Base-by-base conservation (phyloP, 2,113 vertebrate genomes). In the Jaculus jaculus region DNA sequence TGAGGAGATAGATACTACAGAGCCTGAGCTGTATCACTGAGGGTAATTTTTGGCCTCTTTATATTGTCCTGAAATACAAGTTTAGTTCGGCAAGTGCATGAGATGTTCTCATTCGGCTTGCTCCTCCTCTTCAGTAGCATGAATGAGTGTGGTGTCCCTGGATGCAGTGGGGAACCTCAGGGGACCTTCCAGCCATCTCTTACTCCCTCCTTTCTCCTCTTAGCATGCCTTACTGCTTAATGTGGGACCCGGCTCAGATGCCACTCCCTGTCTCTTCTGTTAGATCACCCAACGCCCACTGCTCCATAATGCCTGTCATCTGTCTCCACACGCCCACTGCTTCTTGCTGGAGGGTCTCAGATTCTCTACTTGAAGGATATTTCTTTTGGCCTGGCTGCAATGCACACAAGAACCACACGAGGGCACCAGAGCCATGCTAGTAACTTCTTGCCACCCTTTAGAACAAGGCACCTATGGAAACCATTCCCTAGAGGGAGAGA, bases 341-440 rank as follows among this genome's bases (percentile, higher is more conserved):
- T 74, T 87, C 28, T 51, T 28, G 17, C 26, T 92, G 39, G 30
- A 21, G 71, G 74, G 21, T 28, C 71, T 91, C 5, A 37, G 39
- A 78, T 47, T 85, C 66, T 68, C 21, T 9, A 37, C 24, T 34
- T 65, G 12, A 6, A 72, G 18, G 42, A 61, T 0, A 12, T 30
- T 39, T 10, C 28, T 12, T 7, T 32, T 3, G 68, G 32, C 17
- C 34, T 78, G 60, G 1, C 4, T 95, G 92, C 39, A 60, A 84
- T 92, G 30, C 51, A 39, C 0, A 65, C 21, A 3, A 0, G 0
- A 17, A 78, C 85, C 97, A 94, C 92, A 83, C 0, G 90, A 91
- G 90, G 96, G 92, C 82, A 71, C 92, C 71, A 96, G 81, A 96
- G 78, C 51, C 90, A 79, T 42, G 82, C 92, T 26, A 66, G 78